phyloP scores from a whole-genome alignment of 2,888 invertebrate species.

The Eugnorisma glareosa region DNA sequence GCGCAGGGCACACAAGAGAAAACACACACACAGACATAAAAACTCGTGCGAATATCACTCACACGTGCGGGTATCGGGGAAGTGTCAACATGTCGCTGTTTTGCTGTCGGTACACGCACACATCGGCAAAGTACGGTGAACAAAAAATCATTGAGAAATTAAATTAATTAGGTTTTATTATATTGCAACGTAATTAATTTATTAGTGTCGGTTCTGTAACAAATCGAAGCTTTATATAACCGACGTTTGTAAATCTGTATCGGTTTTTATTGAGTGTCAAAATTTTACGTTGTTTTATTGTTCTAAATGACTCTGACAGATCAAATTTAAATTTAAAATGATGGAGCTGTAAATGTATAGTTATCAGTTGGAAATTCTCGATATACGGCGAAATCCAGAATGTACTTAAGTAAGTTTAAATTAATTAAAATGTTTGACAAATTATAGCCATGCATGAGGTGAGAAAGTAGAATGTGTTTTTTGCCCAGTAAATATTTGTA shows the following conservation, averaged over 20 bases:
- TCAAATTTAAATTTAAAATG: neutral
- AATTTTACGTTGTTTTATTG: slow-evolving; percentile 20
- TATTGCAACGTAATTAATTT: slow-evolving; percentile 58
- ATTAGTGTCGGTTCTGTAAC: slow-evolving; percentile 60
- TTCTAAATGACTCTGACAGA: neutral
- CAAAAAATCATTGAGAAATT: slow-evolving; percentile 64
- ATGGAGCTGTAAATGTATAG: neutral
- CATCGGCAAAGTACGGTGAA: slow-evolving; percentile 68
- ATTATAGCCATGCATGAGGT: neutral
- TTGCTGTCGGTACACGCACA: slow-evolving; percentile 65
- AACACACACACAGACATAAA: slow-evolving; percentile 69
- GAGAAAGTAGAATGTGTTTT: neutral
- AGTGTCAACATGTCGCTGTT: slow-evolving; percentile 70
- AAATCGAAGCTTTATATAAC: slow-evolving; percentile 65
- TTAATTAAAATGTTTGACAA: neutral
- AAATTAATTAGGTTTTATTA: slow-evolving; percentile 61
- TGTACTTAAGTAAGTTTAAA: slow-evolving; percentile 1
- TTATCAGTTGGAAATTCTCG: neutral
- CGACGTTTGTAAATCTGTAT: slow-evolving; percentile 48
- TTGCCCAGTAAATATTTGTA: neutral
- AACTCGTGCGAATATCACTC: slow-evolving; percentile 66
- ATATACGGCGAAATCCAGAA: slow-evolving; percentile 4
- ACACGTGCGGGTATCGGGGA: slow-evolving; percentile 60
- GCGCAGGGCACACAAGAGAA: slow-evolving; percentile 78
- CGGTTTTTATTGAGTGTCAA: slow-evolving; percentile 42